Base-by-base conservation (phyloP, 2,797 vertebrate species). In the Cyprinella venusta region DNA sequence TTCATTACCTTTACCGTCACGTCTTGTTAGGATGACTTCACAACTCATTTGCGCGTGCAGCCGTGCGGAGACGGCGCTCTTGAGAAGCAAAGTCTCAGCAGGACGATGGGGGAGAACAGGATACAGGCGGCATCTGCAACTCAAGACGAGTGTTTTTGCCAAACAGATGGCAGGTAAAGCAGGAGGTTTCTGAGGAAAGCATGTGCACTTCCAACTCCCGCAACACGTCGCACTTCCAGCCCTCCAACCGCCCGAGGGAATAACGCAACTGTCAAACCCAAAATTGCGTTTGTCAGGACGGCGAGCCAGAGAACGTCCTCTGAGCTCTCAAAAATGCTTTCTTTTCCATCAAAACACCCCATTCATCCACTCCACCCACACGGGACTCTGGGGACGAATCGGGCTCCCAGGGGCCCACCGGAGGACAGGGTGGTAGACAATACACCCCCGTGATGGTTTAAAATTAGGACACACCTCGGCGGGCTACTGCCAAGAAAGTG, bases 1-100 rank as follows among this genome's bases (percentile, higher is more conserved):
- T 89, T 89, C 88, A 91, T 93, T 91, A 92, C 87, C 88, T 89
- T 89, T 79, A 85, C 87, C 24, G 40, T 78, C n/a, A 65, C 78
- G 76, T 86, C 86, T 86, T 82, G 87, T 83, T 83, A 85, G 69
- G 45, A 76, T 77, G 42, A 87, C 81, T 88, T 91, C 80, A 86
- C 86, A 90, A 89, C 86, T 92, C 88, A 90, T 92, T 91, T 86
- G 83, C 65, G 36, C 74, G 40, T 33, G 90, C 89, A 89, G 77
- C 79, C 83, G 77, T 50, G 82, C n/a, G 42, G 77, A 91, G 87
- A 87, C 84, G 67, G 42, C 42, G 61, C 24, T 50, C 82, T 30
- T 87, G 90, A 71, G 84, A 87, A 82, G 30, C 19, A 50, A 69
- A 88, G 75, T 61, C 72, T 52, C 75, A 24, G 45, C 67, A 81